Base-by-base conservation (phyloP, 2,113 vertebrate species). In the Indicator indicator region DNA sequence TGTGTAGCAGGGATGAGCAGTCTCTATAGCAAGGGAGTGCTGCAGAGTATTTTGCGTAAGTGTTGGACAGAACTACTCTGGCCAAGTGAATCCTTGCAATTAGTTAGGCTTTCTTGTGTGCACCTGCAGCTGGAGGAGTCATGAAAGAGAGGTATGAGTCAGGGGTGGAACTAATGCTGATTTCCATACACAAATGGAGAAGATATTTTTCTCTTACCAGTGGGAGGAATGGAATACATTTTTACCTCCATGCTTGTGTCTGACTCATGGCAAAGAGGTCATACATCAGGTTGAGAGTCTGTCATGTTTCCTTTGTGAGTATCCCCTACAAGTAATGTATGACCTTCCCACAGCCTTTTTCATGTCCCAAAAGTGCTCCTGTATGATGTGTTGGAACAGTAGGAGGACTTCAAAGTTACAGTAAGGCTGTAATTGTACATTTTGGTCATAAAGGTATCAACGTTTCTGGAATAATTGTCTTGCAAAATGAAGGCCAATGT, bases 91-190 rank as follows among this genome's bases (percentile, higher is more conserved):
- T 54, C 48, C 85, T 81, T 65, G 33, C 82, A 86, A 27, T 86
- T 60, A 60, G 16, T 26, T 50, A 44, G 24, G 28, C 64, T 95
- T 92, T 71, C 63, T 56, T 83, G 52, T 78, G 58, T 81, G 69
- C 48, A 68, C 54, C 69, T 73, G 86, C 74, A 46, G 56, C 64
- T 91, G 56, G 65, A 74, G 46, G 55, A 87, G 48, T 52, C 9
- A 40, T 19, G n/a, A 69, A 84, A 83, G 42, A 46, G 56, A 44
- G 16, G 27, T 73, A 36, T 94, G 95, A 95, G 59, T 96, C 93
- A 95, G 64, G 56, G 44, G 38, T 86, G 60, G 85, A 83, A 93
- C 42, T 72, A 44, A 19, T 86, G 48, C 38, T 28, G 70, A 4
- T 87, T 95, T 87, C 75, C 75, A 71, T 32, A 52, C 65, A 88